Evolutionary conservation across 2,113 vertebrate genomes (phyloP), one percentile per base, ranked within the genome.

Genomic region (Ptilorrhoa leucosticta): DNA sequence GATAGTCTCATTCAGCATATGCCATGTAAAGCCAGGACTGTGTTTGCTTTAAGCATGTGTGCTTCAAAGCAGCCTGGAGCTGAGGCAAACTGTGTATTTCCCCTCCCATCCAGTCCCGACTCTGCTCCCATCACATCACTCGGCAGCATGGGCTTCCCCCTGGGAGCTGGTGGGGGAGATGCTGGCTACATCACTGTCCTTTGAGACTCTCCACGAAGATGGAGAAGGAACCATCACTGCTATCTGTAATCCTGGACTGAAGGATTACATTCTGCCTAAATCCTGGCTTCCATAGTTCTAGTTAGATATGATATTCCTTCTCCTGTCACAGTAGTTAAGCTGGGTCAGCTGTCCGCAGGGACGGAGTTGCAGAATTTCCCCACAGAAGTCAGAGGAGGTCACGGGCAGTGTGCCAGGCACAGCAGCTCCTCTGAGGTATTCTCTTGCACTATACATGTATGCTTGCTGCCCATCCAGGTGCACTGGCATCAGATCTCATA

Each of bases 361-460:
- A 31, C 0, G 1, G 10, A 31, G 5, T 15, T 58, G 35, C 39
- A 77, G n/a, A 37, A 27, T 51, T 81, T 87, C 48, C 24, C 20
- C 22, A 22, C 1, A 7, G n/a, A 27, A 48, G 48, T 11, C 21
- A 37, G 53, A 60, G 23, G 30, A 2, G 2, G 39, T 23, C 35
- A n/a, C 0, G 3, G n/a, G 23, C 7, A 22, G 31, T 7, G 40
- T 13, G n/a, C 18, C 21, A 33, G 60, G 31, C 18, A 14, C 22
- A 83, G 39, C 71, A 83, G 33, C n/a, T 72, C 11, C 71, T 37
- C 42, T 9, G 14, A 44, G 5, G 26, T n/a, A 10, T 23, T 20
- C 5, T 3, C 28, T 19, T 35, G 35, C 39, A 64, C 26, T 5
- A 15, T 10, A 6, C 0, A 1, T 23, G 42, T 33, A 1, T 14